phyloP scores from a whole-genome alignment of 2,888 invertebrate species.

The Macaria liturata region DNA sequence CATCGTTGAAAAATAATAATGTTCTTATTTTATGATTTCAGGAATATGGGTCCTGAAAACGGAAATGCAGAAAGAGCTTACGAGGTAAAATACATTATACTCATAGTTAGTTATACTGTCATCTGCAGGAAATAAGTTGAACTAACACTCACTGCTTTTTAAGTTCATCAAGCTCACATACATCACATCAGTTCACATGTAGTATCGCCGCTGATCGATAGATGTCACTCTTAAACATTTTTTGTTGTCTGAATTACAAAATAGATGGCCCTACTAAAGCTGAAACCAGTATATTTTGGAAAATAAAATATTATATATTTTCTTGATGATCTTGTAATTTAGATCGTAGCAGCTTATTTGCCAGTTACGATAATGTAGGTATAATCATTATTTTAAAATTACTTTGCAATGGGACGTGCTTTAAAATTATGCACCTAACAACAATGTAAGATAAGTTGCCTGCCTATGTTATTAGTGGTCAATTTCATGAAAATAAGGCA shows the following conservation, averaged over 20 bases:
- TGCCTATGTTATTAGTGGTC: conserved; percentile 9
- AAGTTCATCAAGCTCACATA: too few species aligned
- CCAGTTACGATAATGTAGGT: background rate
- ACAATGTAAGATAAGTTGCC: conserved; percentile 5
- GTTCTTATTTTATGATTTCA: conserved; percentile 29
- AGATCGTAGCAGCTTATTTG: too few species aligned
- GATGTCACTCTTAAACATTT: too few species aligned
- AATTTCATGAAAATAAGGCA: conserved; percentile 9
- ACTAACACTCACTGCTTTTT: background rate
- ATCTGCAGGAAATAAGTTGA: background rate
- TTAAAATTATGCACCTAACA: conserved; percentile 5
- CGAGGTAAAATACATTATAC: conserved; percentile 38
- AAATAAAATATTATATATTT: too few species aligned
- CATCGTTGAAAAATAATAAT: too few species aligned
- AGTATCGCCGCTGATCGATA: too few species aligned
- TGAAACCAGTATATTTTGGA: too few species aligned
- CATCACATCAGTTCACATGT: too few species aligned
- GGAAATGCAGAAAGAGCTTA: conserved; percentile 37
- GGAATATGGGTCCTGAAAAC: conserved; percentile 46
- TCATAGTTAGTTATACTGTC: background rate
- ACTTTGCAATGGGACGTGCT: conserved; percentile 1
- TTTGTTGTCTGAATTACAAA: too few species aligned
- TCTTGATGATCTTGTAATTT: too few species aligned
- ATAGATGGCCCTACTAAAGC: too few species aligned
- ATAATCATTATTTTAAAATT: conserved; percentile 1